Conservation (phyloP, 2,888 invertebrate species). For the Diabrotica balteata region DNA sequence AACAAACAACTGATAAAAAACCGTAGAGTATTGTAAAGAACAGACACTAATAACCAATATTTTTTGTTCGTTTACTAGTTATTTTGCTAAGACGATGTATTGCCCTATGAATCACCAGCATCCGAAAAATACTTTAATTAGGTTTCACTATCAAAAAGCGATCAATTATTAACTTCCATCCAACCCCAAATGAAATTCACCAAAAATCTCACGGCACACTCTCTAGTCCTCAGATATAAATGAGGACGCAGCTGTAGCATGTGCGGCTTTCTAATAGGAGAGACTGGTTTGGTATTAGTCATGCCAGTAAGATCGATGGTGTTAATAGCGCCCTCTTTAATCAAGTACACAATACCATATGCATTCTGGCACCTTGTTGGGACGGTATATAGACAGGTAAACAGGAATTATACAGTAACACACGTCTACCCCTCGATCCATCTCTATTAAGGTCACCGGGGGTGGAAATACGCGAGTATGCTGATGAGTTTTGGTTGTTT, state of each 20-base stretch:
- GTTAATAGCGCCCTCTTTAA: conserved; percentile 52
- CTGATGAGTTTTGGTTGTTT: conserved; percentile 23
- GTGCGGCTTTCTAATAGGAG: conserved; percentile 51
- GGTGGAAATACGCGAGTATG: conserved; percentile 4
- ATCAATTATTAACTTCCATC: conserved; percentile 13
- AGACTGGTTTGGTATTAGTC: conserved; percentile 54
- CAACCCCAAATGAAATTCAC: neutral
- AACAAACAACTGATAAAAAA: no score
- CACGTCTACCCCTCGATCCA: conserved; percentile 23
- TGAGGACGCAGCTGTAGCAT: conserved; percentile 54
- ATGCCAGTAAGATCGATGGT: conserved; percentile 55
- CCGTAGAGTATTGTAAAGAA: no score
- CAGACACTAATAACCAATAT: no score
- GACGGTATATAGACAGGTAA: conserved; percentile 39
- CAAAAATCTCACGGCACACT: conserved; percentile 10
- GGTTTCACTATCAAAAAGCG: conserved; percentile 12
- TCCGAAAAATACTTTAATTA: no score
- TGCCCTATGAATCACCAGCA: no score
- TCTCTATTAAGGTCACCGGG: conserved; percentile 26
- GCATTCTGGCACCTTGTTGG: conserved; percentile 43
- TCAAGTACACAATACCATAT: conserved; percentile 48
- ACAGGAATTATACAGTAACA: conserved; percentile 32
- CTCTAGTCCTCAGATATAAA: conserved; percentile 45
- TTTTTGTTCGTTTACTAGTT: no score
- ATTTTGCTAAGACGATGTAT: no score